Base-by-base conservation (phyloP, 1,140 invertebrate species). In the Elymnias hypermnestra region DNA sequence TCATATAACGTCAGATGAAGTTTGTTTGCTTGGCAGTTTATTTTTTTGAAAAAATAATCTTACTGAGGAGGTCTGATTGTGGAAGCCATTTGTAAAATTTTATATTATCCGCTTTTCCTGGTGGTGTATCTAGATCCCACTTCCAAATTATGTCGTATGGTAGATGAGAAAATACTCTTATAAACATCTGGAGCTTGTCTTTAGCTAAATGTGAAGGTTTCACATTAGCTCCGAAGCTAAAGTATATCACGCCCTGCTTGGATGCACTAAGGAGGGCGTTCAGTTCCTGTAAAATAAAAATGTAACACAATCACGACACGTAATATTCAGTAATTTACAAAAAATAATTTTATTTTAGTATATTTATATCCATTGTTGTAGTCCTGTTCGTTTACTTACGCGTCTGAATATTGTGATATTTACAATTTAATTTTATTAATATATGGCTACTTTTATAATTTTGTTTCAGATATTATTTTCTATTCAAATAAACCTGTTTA, bases 51-150 rank as follows among this genome's bases (percentile, higher is more conserved):
- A 29, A 12, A 13, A 13, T 6, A 14, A 8, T 47, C 60, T 63
- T 68, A 88, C 87, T 72, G 36, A 89, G 59, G 45, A 88, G 46
- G 63, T 88, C 86, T 33, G 83, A 62, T 43, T 89, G 88, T 1
- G 88, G 88, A 0, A 88, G 49, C 88, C 88, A 89, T 63, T 85
- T 85, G 0, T 45, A 52, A 3, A 85, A 60, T 45, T 71, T 73
- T 5, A 78, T 57, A 49, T 75, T 82, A 4, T 42, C 13, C 5
- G 53, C 6, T 13, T 31, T 44, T 50, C 46, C 52, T 21, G 50
- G 55, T 19, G 82, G 51, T 5, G 43, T 56, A 18, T 81, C 74
- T 2, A 55, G 44, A 44, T 88, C 85, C n/a, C n/a, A n/a, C n/a
- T n/a, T n/a, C n/a, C n/a, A n/a, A n/a, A n/a, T n/a, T n/a, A n/a